Evolutionary conservation across 1,140 invertebrate genomes (phyloP), one percentile per base, ranked within the genome.

Genomic region (Meloidogyne chitwoodi): DNA sequence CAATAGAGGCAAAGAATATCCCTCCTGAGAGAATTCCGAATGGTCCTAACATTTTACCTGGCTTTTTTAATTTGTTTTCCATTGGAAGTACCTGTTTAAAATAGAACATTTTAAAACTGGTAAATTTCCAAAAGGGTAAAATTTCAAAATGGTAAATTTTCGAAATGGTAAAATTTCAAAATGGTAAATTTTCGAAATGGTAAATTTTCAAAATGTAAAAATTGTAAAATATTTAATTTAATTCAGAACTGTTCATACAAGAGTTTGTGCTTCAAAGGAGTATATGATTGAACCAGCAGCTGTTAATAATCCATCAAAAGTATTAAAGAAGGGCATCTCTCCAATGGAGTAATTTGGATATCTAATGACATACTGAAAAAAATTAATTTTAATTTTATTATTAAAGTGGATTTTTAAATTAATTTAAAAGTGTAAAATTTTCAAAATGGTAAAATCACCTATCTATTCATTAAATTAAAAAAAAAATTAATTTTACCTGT

Each of bases 191-290:
- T 38, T 38, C 10, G 10, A 38, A 38, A 31, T 31, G 2, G 29
- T 31, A 31, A 31, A 31, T 31, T 31, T 31, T 31, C 29, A 31
- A 31, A 31, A 31, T 3, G 29, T n/a, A n/a, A n/a, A n/a, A n/a
- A n/a, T n/a, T n/a, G n/a, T n/a, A n/a, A n/a, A n/a, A n/a, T n/a
- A n/a, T n/a, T n/a, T n/a, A n/a, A 29, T 19, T 61, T 38, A 6
- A 38, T 38, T 38, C 10, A 38, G 16, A 41, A 68, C 27, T 67
- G 12, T 24, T 16, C 29, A 62, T 79, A 12, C 84, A 83, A 85
- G 80, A 16, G 84, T 81, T 73, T 85, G 84, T 8, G 82, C 84
- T 77, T 85, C 85, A 64, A 87, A 85, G 4, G 84, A 83, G 66
- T 86, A 85, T 14, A 85, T 72, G 26, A 85, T 82, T 11, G 84